Evolutionary conservation across 2,797 vertebrate species (phyloP).

Genomic region (Oryzias sinensis): DNA sequence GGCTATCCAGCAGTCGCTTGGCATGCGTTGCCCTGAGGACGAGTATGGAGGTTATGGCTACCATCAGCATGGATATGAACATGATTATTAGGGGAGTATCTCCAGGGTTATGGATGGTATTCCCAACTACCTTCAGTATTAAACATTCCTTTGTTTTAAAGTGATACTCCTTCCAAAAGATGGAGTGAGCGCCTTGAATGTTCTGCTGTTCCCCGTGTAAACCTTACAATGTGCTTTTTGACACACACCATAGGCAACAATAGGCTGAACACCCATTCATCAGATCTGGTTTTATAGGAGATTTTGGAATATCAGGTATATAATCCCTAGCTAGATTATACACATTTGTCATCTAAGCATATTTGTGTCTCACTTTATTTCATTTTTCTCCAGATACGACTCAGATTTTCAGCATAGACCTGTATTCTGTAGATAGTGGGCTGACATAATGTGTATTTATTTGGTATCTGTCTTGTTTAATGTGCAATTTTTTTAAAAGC

Average conservation of each 20-base stretch:
- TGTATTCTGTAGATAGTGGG: conserved; percentile 69
- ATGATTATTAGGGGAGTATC: conserved; percentile 95
- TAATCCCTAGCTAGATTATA: neutral
- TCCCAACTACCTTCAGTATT: neutral
- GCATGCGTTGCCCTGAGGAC: conserved; percentile 96
- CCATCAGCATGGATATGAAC: conserved; percentile 92
- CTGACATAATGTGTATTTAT: conserved; percentile 76
- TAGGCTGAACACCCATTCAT: conserved; percentile 13
- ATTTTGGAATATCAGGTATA: conserved; percentile 30
- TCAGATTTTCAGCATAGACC: conserved; percentile 34
- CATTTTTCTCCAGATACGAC: conserved; percentile 8
- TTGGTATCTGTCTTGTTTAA: conserved; percentile 67
- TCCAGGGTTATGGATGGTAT: conserved; percentile 83
- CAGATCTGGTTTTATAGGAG: conserved; percentile 13
- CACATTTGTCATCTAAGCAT: too few species aligned
- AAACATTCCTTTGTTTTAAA: conserved; percentile 16
- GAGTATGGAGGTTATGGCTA: conserved; percentile 97
- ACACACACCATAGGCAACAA: conserved; percentile 7
- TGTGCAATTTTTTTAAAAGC: conserved; percentile 35
- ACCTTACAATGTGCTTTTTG: conserved; percentile 18
- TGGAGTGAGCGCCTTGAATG: conserved; percentile 18
- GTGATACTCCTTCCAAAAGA: conserved; percentile 14
- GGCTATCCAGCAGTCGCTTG: conserved; percentile 97
- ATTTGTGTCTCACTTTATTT: conserved; percentile 23
- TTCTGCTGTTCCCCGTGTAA: conserved; percentile 63